Percentiles rank a stretch among this genome's conserved stretches.
Evolutionary conservation across 2,797 vertebrate genomes (phyloP).

Genomic region (Eulemur coronatus): DNA sequence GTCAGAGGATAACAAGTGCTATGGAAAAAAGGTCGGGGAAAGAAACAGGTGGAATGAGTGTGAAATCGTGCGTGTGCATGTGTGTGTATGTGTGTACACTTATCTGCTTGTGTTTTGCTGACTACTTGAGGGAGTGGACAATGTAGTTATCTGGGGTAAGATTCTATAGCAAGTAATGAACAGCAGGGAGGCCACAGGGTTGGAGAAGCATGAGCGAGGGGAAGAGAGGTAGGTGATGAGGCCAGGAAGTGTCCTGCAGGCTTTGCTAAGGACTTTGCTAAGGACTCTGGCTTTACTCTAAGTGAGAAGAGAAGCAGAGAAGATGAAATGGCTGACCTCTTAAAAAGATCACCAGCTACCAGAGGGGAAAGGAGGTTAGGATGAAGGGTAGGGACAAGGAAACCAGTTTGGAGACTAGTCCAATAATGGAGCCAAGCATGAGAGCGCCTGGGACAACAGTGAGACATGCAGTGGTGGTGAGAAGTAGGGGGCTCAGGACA

Average conservation of each 20-base stretch:
- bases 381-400: background rate
- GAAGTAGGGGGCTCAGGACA: background rate
- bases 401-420: fast-evolving
- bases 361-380: no score
- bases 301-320: background rate
- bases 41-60: background rate
- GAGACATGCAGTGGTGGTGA: background rate
- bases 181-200: background rate
- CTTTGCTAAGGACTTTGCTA: background rate
- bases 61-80: no score
- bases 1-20: background rate
- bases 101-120: background rate
- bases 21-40: background rate
- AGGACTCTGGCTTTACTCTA: background rate
- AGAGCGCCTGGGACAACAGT: no score
- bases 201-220: no score
- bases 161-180: background rate
- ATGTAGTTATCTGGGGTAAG: background rate
- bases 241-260: background rate
- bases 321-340: background rate
- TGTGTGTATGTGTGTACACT: no score
- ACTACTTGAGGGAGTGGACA: background rate
- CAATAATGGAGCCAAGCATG: background rate
- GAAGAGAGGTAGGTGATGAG: no score
- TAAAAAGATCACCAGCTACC: background rate